phyloP scores from a whole-genome alignment of 2,797 vertebrate genomes.

The Discoglossus pictus region DNA sequence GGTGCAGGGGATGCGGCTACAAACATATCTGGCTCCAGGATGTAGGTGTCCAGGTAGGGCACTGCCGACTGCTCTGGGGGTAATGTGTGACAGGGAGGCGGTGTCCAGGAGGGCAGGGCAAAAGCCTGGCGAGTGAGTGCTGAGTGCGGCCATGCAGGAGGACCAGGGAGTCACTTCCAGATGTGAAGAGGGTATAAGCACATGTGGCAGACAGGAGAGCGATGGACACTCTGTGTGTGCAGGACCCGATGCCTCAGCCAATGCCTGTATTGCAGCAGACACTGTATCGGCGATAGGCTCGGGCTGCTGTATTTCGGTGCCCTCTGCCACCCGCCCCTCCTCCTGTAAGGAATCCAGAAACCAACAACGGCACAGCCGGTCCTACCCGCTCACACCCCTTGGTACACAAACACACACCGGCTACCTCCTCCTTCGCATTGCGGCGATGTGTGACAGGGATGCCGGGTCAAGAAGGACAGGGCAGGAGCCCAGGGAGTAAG shows the following conservation, averaged over 20 bases:
- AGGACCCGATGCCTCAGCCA: not conserved
- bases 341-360: conserved; percentile 44
- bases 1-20: too few species aligned
- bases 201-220: too few species aligned
- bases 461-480: too few species aligned
- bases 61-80: too few species aligned
- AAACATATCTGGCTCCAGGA: too few species aligned
- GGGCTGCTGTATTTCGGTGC: conserved; percentile 37
- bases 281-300: conserved; percentile 29
- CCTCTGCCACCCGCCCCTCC: conserved; percentile 42
- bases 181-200: too few species aligned
- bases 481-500: too few species aligned
- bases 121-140: not conserved
- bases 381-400: conserved; percentile 6
- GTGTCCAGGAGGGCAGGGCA: conserved; percentile 21
- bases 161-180: too few species aligned
- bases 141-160: not conserved
- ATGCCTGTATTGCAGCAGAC: not conserved
- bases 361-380: conserved; percentile 41
- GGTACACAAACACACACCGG: conserved; percentile 14
- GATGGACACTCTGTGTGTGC: not conserved
- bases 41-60: too few species aligned
- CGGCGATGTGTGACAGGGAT: too few species aligned
- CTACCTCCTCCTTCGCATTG: too few species aligned
- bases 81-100: not conserved